Percentiles rank a stretch among this genome's conserved stretches.
phyloP scores from a whole-genome alignment of 2,888 invertebrate genomes.

The Cosmia pyralina region DNA sequence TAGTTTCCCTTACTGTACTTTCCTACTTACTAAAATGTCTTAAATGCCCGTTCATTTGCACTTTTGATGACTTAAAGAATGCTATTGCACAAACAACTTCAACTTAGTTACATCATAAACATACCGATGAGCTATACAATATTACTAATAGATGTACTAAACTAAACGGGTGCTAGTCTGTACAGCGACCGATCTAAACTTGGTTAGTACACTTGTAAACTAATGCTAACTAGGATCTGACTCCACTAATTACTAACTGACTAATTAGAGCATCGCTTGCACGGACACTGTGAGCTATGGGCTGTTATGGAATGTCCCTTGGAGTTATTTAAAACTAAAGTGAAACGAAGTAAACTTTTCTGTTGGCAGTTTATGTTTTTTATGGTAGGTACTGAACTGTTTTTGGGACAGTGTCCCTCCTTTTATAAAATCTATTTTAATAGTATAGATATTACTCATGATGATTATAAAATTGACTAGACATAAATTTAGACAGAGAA shows the following conservation, averaged over 20 bases:
- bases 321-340: conserved; percentile 3
- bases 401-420: not conserved
- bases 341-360: too few species aligned
- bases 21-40: not conserved
- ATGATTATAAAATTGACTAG: not conserved
- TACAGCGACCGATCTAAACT: conserved; percentile 52
- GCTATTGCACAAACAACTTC: not conserved
- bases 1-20: not conserved
- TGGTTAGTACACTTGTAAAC: conserved; percentile 45
- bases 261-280: conserved; percentile 38
- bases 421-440: not conserved
- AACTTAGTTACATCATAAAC: conserved; percentile 8
- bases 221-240: conserved; percentile 44
- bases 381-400: too few species aligned
- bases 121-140: not conserved
- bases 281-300: conserved; percentile 12
- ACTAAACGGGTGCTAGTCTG: conserved; percentile 15
- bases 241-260: conserved; percentile 56
- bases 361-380: not conserved
- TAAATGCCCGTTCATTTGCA: not conserved
- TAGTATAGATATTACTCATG: too few species aligned
- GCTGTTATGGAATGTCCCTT: not conserved
- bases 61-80: not conserved
- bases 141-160: conserved; percentile 4
- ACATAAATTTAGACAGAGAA: not conserved